Evolutionary conservation across 2,113 vertebrate genomes (phyloP).

Genomic region (Glaucomys volans): DNA sequence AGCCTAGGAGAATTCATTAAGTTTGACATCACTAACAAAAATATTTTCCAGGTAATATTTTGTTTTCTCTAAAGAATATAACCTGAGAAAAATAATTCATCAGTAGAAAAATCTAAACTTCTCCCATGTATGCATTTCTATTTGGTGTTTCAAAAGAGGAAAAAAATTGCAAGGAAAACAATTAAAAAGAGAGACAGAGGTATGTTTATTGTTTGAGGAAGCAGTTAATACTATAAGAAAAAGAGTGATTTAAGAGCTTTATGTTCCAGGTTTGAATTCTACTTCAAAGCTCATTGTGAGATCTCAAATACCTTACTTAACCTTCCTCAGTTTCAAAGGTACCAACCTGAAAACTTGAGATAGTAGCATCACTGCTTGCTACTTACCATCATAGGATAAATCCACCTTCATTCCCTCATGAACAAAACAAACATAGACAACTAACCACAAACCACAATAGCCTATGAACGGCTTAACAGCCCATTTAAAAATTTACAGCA

Average conservation of each 20-base stretch:
- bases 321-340: background rate
- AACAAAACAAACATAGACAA: background rate
- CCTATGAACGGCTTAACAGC: background rate
- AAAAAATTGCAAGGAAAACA: background rate
- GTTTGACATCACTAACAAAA: slow-evolving; percentile 48
- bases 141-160: background rate
- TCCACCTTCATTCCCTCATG: background rate
- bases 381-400: no score
- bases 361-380: no score
- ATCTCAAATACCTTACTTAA: background rate
- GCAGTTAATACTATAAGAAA: background rate
- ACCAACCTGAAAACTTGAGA: background rate
- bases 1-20: slow-evolving; percentile 67
- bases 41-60: background rate
- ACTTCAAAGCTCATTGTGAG: background rate
- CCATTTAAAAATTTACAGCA: background rate
- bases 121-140: background rate
- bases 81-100: slow-evolving; percentile 41
- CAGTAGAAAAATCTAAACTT: background rate
- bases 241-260: background rate
- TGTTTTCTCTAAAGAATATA: slow-evolving; percentile 56
- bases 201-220: background rate
- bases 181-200: background rate
- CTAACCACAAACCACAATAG: background rate
- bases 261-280: background rate